phyloP scores from a whole-genome alignment of 2,888 invertebrate species.

The Agonopterix heracliana region DNA sequence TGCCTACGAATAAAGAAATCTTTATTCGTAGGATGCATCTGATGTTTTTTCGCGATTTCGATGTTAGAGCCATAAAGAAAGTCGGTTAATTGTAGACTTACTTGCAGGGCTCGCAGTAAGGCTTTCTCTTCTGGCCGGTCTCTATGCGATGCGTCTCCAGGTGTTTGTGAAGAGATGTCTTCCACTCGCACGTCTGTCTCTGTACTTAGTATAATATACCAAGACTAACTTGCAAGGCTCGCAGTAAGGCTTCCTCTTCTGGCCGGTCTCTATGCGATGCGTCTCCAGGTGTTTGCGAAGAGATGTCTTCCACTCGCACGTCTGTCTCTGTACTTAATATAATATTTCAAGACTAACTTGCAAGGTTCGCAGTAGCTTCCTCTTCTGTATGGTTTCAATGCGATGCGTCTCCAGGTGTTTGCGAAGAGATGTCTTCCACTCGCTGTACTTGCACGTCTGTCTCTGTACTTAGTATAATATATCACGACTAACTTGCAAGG shows the following conservation, averaged over 20 bases:
- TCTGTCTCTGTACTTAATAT: too few relatives aligned
- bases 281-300: slow-evolving; percentile 53
- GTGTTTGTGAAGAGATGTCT: slow-evolving; percentile 57
- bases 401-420: slow-evolving; percentile 57
- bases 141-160: slow-evolving; percentile 54
- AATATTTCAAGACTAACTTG: too few relatives aligned
- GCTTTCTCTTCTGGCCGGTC: slow-evolving; percentile 52
- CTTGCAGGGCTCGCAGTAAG: slow-evolving; percentile 62
- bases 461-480: slow-evolving; percentile 49
- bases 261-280: too few relatives aligned
- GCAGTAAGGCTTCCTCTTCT: slow-evolving; percentile 56
- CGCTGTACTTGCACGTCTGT: slow-evolving; percentile 50
- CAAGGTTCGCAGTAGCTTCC: slow-evolving; percentile 60
- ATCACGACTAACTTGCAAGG: slow-evolving; percentile 66
- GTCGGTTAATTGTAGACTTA: too few relatives aligned
- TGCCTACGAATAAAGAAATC: too few relatives aligned
- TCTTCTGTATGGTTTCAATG: slow-evolving; percentile 54
- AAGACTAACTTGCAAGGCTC: slow-evolving; percentile 65
- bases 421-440: slow-evolving; percentile 57
- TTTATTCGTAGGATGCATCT: too few relatives aligned
- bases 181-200: slow-evolving; percentile 56
- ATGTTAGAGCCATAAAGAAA: too few relatives aligned
- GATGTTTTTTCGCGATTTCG: too few relatives aligned
- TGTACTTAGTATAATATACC: slow-evolving; percentile 46
- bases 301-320: slow-evolving; percentile 61